phyloP scores from a whole-genome alignment of 2,797 vertebrate species.

The Darevskia mixta region DNA sequence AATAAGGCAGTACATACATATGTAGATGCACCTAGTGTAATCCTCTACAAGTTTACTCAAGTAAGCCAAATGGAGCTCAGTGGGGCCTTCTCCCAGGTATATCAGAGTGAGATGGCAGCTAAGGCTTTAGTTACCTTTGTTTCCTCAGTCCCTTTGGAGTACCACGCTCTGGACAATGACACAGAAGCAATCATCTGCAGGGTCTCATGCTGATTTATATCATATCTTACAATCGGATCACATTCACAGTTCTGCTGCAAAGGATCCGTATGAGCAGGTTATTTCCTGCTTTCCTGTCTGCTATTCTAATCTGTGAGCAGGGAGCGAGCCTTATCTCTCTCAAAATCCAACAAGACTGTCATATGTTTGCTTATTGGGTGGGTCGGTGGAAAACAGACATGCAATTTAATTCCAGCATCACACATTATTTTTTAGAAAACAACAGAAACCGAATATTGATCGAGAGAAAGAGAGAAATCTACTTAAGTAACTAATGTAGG shows the following conservation, averaged over 20 bases:
- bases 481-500: constrained; percentile 61
- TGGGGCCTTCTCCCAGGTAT: not conserved
- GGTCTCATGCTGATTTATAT: not conserved
- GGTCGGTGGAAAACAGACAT: constrained; percentile 12
- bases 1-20: accelerated
- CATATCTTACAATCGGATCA: not conserved
- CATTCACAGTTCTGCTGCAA: not conserved
- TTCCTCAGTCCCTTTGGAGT: not conserved
- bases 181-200: not conserved
- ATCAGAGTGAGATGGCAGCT: not conserved
- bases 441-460: constrained; percentile 6
- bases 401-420: constrained; percentile 14
- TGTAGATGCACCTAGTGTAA: not conserved
- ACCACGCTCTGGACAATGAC: accelerated
- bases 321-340: constrained; percentile 36
- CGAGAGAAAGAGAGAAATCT: constrained; percentile 23
- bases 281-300: not conserved
- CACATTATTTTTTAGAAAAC: not conserved
- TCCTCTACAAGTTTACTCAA: not conserved
- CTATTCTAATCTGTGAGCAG: constrained; percentile 1
- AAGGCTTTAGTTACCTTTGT: not conserved
- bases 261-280: constrained; percentile 10
- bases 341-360: constrained; percentile 15
- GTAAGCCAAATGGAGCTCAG: not conserved
- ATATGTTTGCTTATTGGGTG: constrained; percentile 11